Conservation (phyloP, 2,888 invertebrate genomes). For the Unio delphinus region DNA sequence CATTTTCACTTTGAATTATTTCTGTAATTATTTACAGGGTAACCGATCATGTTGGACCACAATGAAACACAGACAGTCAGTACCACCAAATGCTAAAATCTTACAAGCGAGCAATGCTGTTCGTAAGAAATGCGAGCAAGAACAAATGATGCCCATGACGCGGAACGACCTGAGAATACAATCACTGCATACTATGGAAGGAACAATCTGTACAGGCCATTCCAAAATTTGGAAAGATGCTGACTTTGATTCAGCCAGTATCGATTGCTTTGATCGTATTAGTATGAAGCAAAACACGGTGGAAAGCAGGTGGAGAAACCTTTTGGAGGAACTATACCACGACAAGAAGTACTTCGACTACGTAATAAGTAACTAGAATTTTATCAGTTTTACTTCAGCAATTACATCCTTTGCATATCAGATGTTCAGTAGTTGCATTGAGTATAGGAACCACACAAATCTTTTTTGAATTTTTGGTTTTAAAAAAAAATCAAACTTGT, state of each 20-base stretch:
- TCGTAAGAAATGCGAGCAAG: no score
- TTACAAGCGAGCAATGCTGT: no score
- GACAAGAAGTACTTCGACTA: constrained; percentile 59
- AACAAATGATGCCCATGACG: no score
- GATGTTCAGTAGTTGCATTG: background rate
- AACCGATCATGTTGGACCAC: no score
- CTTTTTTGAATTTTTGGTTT: background rate
- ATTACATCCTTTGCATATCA: background rate
- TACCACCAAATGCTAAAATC: no score
- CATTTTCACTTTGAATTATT: no score
- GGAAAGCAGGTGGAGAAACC: constrained; percentile 43
- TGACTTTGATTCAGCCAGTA: constrained; percentile 28
- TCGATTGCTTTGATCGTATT: constrained; percentile 30
- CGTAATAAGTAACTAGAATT: constrained; percentile 41
- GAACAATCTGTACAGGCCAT: constrained; percentile 44
- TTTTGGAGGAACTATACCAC: constrained; percentile 51
- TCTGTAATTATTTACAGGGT: no score
- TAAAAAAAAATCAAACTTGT: no score
- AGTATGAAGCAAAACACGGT: constrained; percentile 27
- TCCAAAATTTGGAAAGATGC: constrained; percentile 31
- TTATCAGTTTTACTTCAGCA: background rate
- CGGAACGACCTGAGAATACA: no score
- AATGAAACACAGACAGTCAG: no score
- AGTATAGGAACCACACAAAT: background rate
- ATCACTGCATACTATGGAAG: constrained; percentile 37